A percentile compares a stretch with the other conserved stretches of the same genome.
phyloP scores from a whole-genome alignment of 1,140 invertebrate genomes.

The Archivesica marissinica region DNA sequence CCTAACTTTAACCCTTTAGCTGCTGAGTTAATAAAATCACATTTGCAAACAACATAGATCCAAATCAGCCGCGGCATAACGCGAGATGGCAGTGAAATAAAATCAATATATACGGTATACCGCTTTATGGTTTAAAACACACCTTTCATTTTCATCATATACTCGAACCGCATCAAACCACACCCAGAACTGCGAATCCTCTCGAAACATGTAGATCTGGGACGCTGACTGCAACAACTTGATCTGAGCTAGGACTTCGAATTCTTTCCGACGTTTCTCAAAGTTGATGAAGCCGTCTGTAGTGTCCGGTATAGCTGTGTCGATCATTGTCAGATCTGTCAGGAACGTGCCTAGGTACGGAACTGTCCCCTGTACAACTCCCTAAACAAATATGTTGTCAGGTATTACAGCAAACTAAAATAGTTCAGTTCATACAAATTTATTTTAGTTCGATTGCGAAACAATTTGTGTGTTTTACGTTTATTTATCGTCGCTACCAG shows the following conservation, averaged over 20 bases:
- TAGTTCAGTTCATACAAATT: no score
- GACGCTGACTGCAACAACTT: slow-evolving; percentile 97
- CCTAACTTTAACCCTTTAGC: background rate
- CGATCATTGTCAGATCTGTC: slow-evolving; percentile 99
- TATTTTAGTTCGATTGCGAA: no score
- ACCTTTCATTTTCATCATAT: slow-evolving; percentile 95
- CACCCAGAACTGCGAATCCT: slow-evolving; percentile 93
- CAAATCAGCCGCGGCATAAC: no score
- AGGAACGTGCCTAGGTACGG: slow-evolving; percentile 99
- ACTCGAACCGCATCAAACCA: slow-evolving; percentile 97
- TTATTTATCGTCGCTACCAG: no score
- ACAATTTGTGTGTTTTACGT: no score
- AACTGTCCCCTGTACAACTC: slow-evolving; percentile 93
- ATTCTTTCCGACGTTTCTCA: slow-evolving; percentile 99
- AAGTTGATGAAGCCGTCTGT: slow-evolving; percentile 96
- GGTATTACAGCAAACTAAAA: no score
- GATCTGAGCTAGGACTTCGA: slow-evolving; percentile 98
- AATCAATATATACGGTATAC: background rate
- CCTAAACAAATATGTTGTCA: no score
- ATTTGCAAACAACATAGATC: no score
- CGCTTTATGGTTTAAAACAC: slow-evolving; percentile 74
- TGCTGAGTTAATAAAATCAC: no score
- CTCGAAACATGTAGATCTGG: slow-evolving; percentile 95
- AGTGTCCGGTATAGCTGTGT: slow-evolving; percentile 96
- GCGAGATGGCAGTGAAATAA: no score